Conservation (phyloP, 2,113 vertebrate species). For the Pseudopodoces humilis region DNA sequence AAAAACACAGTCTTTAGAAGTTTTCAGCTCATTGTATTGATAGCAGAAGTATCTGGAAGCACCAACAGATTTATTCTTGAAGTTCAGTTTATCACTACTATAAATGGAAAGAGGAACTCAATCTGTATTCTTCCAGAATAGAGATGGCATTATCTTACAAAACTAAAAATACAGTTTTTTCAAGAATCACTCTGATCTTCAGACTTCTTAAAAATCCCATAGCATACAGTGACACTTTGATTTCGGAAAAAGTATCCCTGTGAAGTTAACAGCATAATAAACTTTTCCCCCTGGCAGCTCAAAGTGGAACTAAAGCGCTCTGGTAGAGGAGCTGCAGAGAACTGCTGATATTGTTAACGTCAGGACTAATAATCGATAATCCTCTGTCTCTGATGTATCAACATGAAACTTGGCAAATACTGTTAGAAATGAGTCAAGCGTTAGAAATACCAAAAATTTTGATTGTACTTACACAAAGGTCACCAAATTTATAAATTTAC, state of each 20-base stretch:
- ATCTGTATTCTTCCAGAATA: not conserved
- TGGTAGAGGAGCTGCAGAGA: not conserved
- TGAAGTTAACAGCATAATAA: not conserved
- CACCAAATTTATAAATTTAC: not conserved
- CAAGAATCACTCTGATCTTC: not conserved
- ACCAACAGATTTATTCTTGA: not conserved
- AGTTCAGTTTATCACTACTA: not conserved
- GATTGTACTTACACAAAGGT: not conserved
- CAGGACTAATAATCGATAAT: not conserved
- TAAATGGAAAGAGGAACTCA: not conserved
- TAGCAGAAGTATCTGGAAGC: not conserved
- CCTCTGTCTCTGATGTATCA: not conserved
- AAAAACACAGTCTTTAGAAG: not conserved
- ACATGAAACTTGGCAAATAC: not conserved
- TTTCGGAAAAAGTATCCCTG: not conserved
- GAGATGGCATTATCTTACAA: not conserved
- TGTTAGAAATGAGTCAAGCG: not conserved
- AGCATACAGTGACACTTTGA: not conserved
- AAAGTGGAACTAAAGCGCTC: not conserved
- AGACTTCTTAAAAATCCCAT: not conserved
- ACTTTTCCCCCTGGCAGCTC: not conserved
- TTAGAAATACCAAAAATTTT: not conserved
- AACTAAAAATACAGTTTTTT: not conserved
- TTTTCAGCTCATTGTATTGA: not conserved
- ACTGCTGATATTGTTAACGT: not conserved